Evolutionary conservation across 2,888 invertebrate genomes (phyloP).

Genomic region (Euproctis similis): DNA sequence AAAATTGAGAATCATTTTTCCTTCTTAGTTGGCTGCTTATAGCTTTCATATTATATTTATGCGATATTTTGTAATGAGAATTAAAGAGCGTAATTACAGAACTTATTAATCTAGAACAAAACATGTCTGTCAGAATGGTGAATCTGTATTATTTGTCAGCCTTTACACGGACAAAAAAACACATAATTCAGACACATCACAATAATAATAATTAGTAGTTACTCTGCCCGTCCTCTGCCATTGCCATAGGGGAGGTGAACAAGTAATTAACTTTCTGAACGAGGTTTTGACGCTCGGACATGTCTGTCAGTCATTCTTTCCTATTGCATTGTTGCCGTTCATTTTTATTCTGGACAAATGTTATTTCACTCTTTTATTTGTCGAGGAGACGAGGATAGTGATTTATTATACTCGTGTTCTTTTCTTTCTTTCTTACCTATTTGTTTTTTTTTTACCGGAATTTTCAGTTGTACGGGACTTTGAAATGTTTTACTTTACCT

Average conservation of each 20-base stretch:
- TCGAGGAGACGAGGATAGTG: slow-evolving; percentile 5
- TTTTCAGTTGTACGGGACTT: background rate
- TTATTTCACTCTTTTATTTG: slow-evolving; percentile 2
- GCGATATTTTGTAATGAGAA: too few species aligned
- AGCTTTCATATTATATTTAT: too few species aligned
- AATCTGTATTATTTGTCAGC: background rate
- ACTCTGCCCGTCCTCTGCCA: too few species aligned
- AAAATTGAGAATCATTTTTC: too few species aligned
- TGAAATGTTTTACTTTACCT: too few species aligned
- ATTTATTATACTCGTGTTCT: slow-evolving; percentile 1
- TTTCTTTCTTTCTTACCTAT: slow-evolving; percentile 2
- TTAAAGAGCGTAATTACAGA: too few species aligned
- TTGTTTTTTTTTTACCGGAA: too few species aligned
- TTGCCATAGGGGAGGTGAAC: too few species aligned
- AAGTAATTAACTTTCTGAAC: slow-evolving; percentile 13
- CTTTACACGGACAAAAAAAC: background rate
- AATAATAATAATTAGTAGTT: too few species aligned
- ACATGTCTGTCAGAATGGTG: too few species aligned
- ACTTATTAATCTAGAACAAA: too few species aligned
- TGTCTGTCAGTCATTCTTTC: slow-evolving; percentile 1
- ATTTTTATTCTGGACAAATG: slow-evolving; percentile 3
- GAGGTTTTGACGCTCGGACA: slow-evolving; percentile 8
- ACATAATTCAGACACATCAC: background rate
- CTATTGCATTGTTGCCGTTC: background rate
- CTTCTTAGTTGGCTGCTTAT: too few species aligned